Evolutionary conservation across 2,797 vertebrate species (phyloP).

Genomic region (Microtus agrestis): DNA sequence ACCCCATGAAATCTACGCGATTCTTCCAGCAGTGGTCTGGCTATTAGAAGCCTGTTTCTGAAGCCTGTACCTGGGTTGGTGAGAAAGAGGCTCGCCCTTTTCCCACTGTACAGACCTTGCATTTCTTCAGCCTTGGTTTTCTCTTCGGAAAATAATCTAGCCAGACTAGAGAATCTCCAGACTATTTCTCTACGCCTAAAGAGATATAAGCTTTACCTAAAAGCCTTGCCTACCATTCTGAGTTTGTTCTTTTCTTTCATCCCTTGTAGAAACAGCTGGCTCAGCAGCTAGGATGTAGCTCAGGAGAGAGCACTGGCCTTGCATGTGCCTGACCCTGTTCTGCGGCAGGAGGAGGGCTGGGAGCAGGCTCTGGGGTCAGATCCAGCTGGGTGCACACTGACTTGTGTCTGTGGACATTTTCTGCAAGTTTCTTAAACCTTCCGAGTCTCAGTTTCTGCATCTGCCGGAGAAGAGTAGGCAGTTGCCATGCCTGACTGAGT

Average conservation of each 20-base stretch:
- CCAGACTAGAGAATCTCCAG: background rate
- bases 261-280: background rate
- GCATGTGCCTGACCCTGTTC: background rate
- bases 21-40: background rate
- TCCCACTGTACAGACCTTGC: background rate
- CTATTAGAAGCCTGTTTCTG: background rate
- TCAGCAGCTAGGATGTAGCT: background rate
- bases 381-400: background rate
- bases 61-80: background rate
- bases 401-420: background rate
- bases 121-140: background rate
- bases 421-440: background rate
- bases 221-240: background rate
- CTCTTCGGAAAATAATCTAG: slow-evolving; percentile 21
- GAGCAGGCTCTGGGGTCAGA: background rate
- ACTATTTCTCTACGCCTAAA: background rate
- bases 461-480: background rate
- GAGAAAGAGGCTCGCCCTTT: background rate
- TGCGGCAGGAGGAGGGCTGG: background rate
- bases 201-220: background rate
- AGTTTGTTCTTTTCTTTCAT: slow-evolving; percentile 11
- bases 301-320: background rate
- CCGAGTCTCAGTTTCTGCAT: background rate
- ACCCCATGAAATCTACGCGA: background rate
- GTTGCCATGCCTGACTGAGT: background rate